Evolutionary conservation across 2,113 vertebrate species (phyloP), one percentile per base, ranked within the genome.

Genomic region (Ceuthmochares aereus): DNA sequence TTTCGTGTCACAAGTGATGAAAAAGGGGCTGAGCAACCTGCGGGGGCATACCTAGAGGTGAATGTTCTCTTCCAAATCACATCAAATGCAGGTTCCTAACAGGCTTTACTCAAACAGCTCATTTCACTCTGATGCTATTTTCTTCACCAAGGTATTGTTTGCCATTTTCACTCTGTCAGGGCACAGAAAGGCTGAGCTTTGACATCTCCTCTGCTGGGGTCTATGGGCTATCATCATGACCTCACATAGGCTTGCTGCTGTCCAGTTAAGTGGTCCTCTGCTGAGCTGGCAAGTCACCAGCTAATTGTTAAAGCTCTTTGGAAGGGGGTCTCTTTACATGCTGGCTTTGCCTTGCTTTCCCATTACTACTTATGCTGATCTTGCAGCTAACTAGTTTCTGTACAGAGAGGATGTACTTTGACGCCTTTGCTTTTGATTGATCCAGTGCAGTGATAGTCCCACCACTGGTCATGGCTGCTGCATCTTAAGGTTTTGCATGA

Each of bases 381-480:
- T 32, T 63, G 49, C 30, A 47, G 25, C 26, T 60, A 11, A 21
- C 10, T 59, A 12, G 3, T 43, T 52, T 75, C 58, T 54, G 10
- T 32, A 32, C 1, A 2, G 49, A 45, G 6, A 84, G 3, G 6
- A 56, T 68, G 36, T 42, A 26, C 43, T 63, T 63, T 69, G 27
- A 42, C 14, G 13, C 4, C 2, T 68, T 47, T 49, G 6, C 6
- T 80, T 63, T 30, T 69, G 14, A 47, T 23, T 45, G 27, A 62
- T 26, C 13, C 0, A 0, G 27, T 79, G 10, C 12, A 58, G 7
- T 69, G 25, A 49, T 5, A 17, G 36, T 20, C 10, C 7, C 6
- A 9, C 4, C 0, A 0, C 32, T 4, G 8, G 29, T 29, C 20
- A 51, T 17, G 20, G 17, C 19, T 77, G 12, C 29, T 40, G 64